These are phyloP conservation scores for Goniozus legneri DNA, from an alignment of 1,140 invertebrate species.

Conservation along the genomic window DNA sequence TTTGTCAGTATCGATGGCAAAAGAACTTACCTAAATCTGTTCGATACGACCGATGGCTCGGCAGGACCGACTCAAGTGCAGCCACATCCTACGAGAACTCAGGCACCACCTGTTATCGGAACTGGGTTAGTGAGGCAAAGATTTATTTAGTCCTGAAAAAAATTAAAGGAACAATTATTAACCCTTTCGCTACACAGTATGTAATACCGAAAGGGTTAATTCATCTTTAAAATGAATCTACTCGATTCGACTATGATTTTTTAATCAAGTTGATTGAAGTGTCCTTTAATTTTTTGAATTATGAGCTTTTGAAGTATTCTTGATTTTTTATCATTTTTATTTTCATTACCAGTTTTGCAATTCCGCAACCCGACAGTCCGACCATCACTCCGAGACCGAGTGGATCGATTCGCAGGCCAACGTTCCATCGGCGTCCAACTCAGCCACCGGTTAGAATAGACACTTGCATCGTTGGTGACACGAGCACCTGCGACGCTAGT, in stretches of 20 bases:
- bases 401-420: slow-evolving; percentile 44
- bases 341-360: slow-evolving; percentile 31
- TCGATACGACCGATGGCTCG: slow-evolving; percentile 58
- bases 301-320: too few species aligned
- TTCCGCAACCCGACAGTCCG: slow-evolving; percentile 37
- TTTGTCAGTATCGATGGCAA: slow-evolving; percentile 92
- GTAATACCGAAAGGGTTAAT: too few species aligned
- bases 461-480: slow-evolving; percentile 90
- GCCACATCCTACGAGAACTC: slow-evolving; percentile 40
- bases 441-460: slow-evolving; percentile 78
- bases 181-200: too few species aligned
- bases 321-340: too few species aligned
- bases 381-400: slow-evolving; percentile 26
- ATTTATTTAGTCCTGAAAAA: neutral
- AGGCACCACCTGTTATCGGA: slow-evolving; percentile 36
- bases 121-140: slow-evolving; percentile 52
- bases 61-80: slow-evolving; percentile 31
- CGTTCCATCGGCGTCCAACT: slow-evolving; percentile 58
- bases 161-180: too few species aligned
- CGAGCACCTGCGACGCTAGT: slow-evolving; percentile 83
- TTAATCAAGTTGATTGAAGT: too few species aligned
- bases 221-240: too few species aligned
- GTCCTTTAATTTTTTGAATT: too few species aligned
- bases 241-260: too few species aligned
- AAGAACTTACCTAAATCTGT: slow-evolving; percentile 81